phyloP scores from a whole-genome alignment of 2,888 invertebrate species.

The Thymelicus sylvestris region DNA sequence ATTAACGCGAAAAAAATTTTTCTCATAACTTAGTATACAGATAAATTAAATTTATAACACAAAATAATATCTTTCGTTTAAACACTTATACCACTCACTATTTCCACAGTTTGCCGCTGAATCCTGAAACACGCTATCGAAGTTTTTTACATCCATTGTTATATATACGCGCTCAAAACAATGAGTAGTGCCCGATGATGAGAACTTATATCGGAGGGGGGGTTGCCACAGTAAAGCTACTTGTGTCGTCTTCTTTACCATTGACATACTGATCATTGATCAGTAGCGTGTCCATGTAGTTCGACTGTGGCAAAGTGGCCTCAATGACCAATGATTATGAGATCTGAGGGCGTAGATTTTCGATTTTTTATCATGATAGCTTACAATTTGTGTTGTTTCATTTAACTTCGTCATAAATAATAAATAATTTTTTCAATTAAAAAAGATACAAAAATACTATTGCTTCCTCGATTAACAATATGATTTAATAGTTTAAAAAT shows the following conservation, averaged over 20 bases:
- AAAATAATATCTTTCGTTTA: neutral
- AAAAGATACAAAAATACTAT: too few relatives aligned
- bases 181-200: constrained; percentile 27
- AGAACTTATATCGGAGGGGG: constrained; percentile 24
- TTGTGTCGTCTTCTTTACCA: constrained; percentile 10
- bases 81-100: neutral
- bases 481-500: too few relatives aligned
- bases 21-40: too few relatives aligned
- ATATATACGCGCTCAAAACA: constrained; percentile 17
- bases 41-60: too few relatives aligned
- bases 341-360: constrained; percentile 24
- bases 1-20: neutral
- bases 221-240: constrained; percentile 16
- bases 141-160: constrained; percentile 9
- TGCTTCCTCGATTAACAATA: too few relatives aligned
- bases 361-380: too few relatives aligned
- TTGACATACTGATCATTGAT: constrained; percentile 13
- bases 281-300: constrained; percentile 16
- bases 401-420: too few relatives aligned
- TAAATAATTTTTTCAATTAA: too few relatives aligned
- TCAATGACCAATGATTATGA: constrained; percentile 37
- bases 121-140: constrained; percentile 18
- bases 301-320: constrained; percentile 20
- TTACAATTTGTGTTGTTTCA: too few relatives aligned
- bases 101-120: neutral